Evolutionary conservation across 1,140 invertebrate genomes (phyloP).

Genomic region (Kradibia gibbosae): DNA sequence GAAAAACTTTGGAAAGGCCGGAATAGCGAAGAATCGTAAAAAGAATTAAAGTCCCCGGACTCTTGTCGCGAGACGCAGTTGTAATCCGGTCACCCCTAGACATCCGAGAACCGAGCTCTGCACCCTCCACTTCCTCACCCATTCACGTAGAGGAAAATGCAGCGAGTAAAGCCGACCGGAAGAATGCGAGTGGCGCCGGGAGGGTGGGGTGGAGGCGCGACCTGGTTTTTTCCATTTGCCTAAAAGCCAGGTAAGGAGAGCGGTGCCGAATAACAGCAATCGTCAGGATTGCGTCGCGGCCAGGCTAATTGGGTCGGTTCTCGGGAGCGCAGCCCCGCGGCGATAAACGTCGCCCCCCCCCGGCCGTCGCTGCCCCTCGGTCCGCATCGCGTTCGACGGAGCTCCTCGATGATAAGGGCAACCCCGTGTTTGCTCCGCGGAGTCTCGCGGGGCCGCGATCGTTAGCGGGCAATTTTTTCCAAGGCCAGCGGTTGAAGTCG

Average conservation of each 20-base stretch:
- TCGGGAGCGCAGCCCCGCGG: background rate
- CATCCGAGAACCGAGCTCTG: no score
- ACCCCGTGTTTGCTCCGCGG: no score
- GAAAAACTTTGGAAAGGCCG: background rate
- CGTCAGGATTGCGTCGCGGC: constrained; percentile 3
- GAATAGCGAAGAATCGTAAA: background rate
- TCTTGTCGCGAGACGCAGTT: background rate
- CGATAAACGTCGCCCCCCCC: background rate
- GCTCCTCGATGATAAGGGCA: no score
- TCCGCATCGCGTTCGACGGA: no score
- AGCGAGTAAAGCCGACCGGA: background rate
- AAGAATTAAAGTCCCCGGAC: constrained; percentile 10
- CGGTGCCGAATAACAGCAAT: background rate
- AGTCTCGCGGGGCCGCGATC: no score
- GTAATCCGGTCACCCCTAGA: background rate
- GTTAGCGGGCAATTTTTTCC: no score
- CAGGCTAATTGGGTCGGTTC: constrained; percentile 27
- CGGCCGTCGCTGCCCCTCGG: no score
- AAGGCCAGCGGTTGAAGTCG: no score
- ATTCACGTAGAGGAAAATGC: background rate
- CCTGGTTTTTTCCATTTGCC: background rate
- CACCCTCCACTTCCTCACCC: background rate
- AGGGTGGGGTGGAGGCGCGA: background rate
- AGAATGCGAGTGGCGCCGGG: background rate
- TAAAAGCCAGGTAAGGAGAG: constrained; percentile 16